Evolutionary conservation across 1,140 invertebrate genomes (phyloP), one percentile per base, ranked within the genome.

Genomic region (Euwallacea similis): DNA sequence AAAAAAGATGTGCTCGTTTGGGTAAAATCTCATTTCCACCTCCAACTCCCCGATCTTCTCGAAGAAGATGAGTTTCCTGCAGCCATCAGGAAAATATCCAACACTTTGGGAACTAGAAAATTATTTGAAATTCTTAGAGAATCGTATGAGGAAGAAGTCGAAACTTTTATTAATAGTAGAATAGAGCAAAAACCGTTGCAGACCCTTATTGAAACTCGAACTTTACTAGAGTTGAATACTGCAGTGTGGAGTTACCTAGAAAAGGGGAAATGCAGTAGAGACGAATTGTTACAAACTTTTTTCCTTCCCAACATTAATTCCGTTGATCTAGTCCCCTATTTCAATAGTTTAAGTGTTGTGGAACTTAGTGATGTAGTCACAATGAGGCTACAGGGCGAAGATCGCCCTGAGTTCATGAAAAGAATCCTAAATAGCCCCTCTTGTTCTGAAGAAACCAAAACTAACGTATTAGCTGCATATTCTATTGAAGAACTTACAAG

Each of bases 11-110:
- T 76, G 7, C 7, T 74, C 8, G 44, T 13, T n/a, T 61, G 70
- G 11, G 54, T 72, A 0, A 69, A 70, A 63, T 33, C 46, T 13
- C 44, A 70, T 61, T 72, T 58, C 15, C 64, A 68, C 47, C 15
- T 67, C 0, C 15, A 59, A 47, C 13, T 42, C 15, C 54, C 56
- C 60, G 53, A 72, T 56, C 44, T 70, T 41, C n/a, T 73, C 13
- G 58, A 71, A n/a, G 67, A 75, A 62, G 33, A 47, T 10, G 66
- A 73, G 13, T 72, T 65, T 53, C 44, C 47, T 6, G 13, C 41
- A 13, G 47, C 71, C 10, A 33, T 73, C 3, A 67, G 68, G 60
- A 53, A 67, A n/a, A 75, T 75, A 59, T 58, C 61, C 1, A 15
- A 75, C 59, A 47, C 47, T 0, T 43, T 47, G 15, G 66, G 69